Percentiles rank a stretch among this genome's conserved stretches.
Conservation (phyloP, 2,113 vertebrate species). For the Agapornis roseicollis region DNA sequence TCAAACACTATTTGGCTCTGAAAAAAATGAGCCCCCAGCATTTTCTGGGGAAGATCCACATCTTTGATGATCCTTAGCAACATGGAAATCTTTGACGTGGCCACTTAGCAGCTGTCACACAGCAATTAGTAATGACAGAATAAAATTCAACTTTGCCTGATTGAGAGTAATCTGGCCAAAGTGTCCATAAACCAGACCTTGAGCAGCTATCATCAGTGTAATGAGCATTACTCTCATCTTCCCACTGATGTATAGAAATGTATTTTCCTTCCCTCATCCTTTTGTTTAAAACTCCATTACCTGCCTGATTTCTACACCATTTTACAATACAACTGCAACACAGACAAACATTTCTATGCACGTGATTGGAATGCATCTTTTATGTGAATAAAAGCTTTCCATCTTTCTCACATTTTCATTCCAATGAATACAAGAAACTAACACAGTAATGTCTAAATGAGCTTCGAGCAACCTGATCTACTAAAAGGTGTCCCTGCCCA, state of each 20-base stretch:
- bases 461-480: background rate
- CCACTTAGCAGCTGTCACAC: background rate
- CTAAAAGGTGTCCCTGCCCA: background rate
- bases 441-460: background rate
- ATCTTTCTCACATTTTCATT: background rate
- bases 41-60: background rate
- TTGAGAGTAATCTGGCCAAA: background rate
- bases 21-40: background rate
- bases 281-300: background rate
- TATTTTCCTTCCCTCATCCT: background rate
- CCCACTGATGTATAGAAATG: background rate
- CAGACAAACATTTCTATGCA: background rate
- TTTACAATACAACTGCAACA: background rate
- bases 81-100: background rate
- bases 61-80: background rate
- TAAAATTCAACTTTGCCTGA: background rate
- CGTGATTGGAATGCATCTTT: fast-evolving
- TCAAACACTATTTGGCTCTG: background rate
- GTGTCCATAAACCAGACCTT: background rate
- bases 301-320: background rate
- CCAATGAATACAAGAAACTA: background rate
- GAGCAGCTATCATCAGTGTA: background rate
- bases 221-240: background rate
- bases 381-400: background rate
- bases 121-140: background rate